Evolutionary conservation across 2,888 invertebrate genomes (phyloP), one percentile per base, ranked within the genome.

Genomic region (Tachina lurida): DNA sequence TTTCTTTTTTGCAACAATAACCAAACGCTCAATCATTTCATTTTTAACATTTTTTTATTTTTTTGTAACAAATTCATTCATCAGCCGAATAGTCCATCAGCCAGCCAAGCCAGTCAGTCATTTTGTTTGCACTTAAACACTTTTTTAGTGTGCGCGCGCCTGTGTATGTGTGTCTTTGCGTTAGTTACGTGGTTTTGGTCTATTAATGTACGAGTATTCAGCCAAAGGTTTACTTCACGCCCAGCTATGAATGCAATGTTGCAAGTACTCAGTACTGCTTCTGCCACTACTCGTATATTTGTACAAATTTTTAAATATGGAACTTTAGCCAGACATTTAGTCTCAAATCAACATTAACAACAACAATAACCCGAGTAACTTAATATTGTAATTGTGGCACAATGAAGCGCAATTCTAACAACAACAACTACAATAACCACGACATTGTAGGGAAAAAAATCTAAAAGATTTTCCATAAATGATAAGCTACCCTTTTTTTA

Each of bases 371-470:
- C 63, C 75, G 84, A 87, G 89, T 89, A 89, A 89, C 88, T 88
- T 87, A 89, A 89, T 91, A 91, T 91, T 90, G 91, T 91, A 91
- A 91, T 91, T 91, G 91, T 91, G 91, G 89, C 91, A 90, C 91
- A 91, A 91, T 91, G 91, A 91, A 90, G 90, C 91, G 88, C 89
- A 90, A 88, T 87, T 87, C 87, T 84, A 87, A 87, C 84, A 78
- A 65, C 81, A 79, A 71, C 68, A 80, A 77, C 81, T 68, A 68
- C 83, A 78, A 80, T 68, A 78, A 77, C 54, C 65, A 85, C 67
- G 78, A 54, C 74, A 77, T 65, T 54, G 52, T 63, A 45, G 9
- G 52, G 45, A 49, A 63, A 74, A 73, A 67, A 67, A 68, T 45
- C 31, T 73, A 54, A 45, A 70, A 82, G 91, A 91, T 91, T 91